Conservation (phyloP, 2,797 vertebrate genomes). For the Sebastes variabilis region DNA sequence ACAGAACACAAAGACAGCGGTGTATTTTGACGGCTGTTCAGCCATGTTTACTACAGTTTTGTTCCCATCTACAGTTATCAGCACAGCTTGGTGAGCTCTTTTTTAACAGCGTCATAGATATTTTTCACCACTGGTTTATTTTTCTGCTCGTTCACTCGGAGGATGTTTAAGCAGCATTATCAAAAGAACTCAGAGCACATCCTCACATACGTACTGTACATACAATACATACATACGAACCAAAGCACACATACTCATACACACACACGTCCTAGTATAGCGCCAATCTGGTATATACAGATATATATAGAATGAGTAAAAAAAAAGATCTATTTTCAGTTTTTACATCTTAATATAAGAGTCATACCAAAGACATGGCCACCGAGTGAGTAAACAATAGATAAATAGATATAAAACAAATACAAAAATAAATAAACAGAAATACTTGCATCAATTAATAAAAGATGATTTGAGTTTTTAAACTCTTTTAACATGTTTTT, state of each 20-base stretch:
- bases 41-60: constrained; percentile 81
- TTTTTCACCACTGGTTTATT: constrained; percentile 76
- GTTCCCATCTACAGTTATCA: constrained; percentile 83
- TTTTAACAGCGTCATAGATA: constrained; percentile 76
- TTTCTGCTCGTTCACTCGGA: constrained; percentile 76
- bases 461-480: constrained; percentile 69
- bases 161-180: constrained; percentile 80
- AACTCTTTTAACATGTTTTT: constrained; percentile 63
- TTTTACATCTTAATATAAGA: constrained; percentile 83
- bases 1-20: constrained; percentile 47
- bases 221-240: constrained; percentile 67
- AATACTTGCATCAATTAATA: constrained; percentile 77
- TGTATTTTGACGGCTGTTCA: constrained; percentile 68
- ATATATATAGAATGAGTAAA: constrained; percentile 79
- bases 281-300: constrained; percentile 82
- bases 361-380: constrained; percentile 86
- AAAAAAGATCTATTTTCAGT: constrained; percentile 79
- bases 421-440: constrained; percentile 85
- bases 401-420: constrained; percentile 82
- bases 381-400: constrained; percentile 84
- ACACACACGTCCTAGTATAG: constrained; percentile 64
- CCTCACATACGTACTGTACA: constrained; percentile 75
- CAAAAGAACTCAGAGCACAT: constrained; percentile 75
- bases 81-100: constrained; percentile 72
- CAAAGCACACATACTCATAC: constrained; percentile 72